Base-by-base conservation (phyloP, 2,797 vertebrate genomes). In the Poecilia velifera region DNA sequence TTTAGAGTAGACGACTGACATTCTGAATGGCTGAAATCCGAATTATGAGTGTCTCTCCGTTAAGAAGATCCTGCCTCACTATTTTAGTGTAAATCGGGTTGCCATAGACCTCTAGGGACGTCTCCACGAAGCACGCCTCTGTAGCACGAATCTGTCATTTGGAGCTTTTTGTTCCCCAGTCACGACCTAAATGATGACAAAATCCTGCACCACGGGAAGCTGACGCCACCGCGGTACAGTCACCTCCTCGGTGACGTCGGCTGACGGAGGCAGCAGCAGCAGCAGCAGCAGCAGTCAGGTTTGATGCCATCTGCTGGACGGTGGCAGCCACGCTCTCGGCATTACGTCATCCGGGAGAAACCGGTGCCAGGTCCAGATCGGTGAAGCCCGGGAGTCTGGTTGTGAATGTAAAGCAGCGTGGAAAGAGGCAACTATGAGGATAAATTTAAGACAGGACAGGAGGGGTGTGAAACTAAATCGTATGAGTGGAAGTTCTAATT, bases 121-220 rank as follows among this genome's bases (percentile, higher is more conserved):
- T 57, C 22, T 43, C 34, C 8, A 3, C 31, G 6, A 55, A n/a
- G 12, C 20, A 28, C 28, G 78, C 74, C 72, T 74, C 68, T 77
- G 74, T 43, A 31, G 73, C 85, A 84, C 80, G 78, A 82, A 82
- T 81, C 25, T 87, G 74, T 76, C 88, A 84, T 75, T 85, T 78
- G 1, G 70, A n/a, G 76, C 77, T 59, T 77, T 73, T 51, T 81
- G 79, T 78, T 90, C 85, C 76, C 78, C 51, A 91, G 94, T 95
- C 93, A 94, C 92, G 92, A 94, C 92, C 83, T 79, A 79, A 83
- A 84, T 89, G 88, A 92, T 94, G 92, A 93, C 92, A 92, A 86
- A 94, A 93, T 92, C 85, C 84, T 94, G 94, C 94, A 94, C 89
- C 94, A 94, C 76, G 91, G 81, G 87, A 85, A 81, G 84, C 3